Evolutionary conservation across 2,888 invertebrate species (phyloP).

Genomic region (Polyploca ridens): DNA sequence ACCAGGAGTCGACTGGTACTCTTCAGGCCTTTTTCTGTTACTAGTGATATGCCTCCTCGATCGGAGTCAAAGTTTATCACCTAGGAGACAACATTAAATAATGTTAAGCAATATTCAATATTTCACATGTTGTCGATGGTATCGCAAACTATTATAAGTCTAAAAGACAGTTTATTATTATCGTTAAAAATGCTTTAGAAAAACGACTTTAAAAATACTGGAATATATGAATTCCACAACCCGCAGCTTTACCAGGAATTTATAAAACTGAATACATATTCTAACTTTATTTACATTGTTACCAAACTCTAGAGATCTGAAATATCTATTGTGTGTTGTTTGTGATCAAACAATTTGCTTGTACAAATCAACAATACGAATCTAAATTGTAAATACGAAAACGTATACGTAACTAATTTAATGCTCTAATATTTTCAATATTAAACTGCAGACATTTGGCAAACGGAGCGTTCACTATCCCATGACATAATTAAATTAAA

Average conservation of each 20-base stretch:
- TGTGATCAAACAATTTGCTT: constrained; percentile 2
- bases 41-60: constrained; percentile 94
- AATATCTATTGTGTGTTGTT: background rate
- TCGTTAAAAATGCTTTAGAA: background rate
- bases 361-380: background rate
- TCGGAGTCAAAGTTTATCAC: constrained; percentile 96
- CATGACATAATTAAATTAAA: constrained; percentile 33
- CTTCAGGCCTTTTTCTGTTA: constrained; percentile 93
- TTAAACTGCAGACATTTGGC: background rate
- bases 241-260: background rate
- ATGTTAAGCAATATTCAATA: background rate
- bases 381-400: background rate
- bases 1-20: constrained; percentile 93
- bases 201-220: background rate
- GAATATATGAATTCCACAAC: background rate
- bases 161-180: background rate
- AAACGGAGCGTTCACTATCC: constrained; percentile 19
- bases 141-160: too few species aligned
- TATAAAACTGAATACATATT: background rate
- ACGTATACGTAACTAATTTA: background rate
- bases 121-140: too few species aligned
- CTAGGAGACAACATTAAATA: constrained; percentile 66
- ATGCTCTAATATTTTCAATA: background rate
- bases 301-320: background rate
- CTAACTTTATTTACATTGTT: background rate